A percentile compares a stretch with the other conserved stretches of the same genome.
These are phyloP conservation scores for Atractosteus spatula DNA, from an alignment of 2,113 vertebrate species.

Conservation along the genomic window DNA sequence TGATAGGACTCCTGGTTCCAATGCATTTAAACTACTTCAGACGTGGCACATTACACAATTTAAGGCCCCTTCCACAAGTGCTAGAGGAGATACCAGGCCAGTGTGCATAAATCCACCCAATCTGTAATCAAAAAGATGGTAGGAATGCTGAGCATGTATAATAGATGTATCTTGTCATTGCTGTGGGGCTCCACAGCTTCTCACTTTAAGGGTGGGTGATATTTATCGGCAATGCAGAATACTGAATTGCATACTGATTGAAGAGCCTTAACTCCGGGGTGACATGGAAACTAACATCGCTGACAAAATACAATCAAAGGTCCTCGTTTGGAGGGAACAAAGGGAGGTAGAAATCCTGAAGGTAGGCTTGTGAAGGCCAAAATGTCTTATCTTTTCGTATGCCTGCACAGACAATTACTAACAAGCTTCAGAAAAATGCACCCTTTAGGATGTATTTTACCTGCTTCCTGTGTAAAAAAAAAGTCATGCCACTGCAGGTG, in stretches of 20 bases:
- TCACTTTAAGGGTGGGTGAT: constrained; percentile 10
- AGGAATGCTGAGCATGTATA: constrained; percentile 18
- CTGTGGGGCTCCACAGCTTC: constrained; percentile 5
- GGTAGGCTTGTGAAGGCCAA: not conserved
- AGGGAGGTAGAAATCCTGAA: not conserved
- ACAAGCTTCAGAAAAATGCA: too few species aligned
- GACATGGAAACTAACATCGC: constrained; percentile 30
- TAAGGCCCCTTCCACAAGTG: constrained; percentile 40
- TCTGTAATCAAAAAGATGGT: constrained; percentile 18
- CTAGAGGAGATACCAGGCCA: constrained; percentile 32
- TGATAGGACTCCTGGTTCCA: constrained; percentile 41
- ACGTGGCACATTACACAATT: constrained; percentile 37
- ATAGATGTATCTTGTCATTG: constrained; percentile 33
- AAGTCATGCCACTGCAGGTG: too few species aligned
- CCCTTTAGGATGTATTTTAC: too few species aligned
- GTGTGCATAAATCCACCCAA: constrained; percentile 41
- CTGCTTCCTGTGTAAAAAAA: too few species aligned
- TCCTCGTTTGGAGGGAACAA: not conserved
- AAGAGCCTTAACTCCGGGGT: constrained; percentile 23
- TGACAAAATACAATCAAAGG: constrained; percentile 16
- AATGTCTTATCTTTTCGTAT: not conserved
- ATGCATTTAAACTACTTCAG: constrained; percentile 53
- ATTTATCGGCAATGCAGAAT: constrained; percentile 35
- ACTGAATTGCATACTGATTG: constrained; percentile 43
- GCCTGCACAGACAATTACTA: too few species aligned